Evolutionary conservation across 2,888 invertebrate genomes (phyloP).

Genomic region (Lasioglossum lativentre): DNA sequence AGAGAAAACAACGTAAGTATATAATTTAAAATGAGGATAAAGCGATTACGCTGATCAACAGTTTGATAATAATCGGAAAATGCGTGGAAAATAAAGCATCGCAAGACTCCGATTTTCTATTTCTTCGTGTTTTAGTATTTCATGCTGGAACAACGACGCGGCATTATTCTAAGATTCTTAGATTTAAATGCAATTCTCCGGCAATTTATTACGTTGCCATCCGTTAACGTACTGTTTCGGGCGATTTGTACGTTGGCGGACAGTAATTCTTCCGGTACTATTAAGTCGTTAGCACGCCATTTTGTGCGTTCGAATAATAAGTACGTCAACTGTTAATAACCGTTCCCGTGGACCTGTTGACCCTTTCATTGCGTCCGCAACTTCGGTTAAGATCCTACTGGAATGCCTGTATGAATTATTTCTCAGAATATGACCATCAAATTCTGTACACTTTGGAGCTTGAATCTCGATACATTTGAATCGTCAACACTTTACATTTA

Average conservation of each 20-base stretch:
- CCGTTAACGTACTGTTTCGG: background rate
- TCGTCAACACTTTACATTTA: no score
- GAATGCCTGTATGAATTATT: background rate
- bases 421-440: no score
- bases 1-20: no score
- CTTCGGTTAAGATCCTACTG: background rate
- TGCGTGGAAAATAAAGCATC: no score
- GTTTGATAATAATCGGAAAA: no score
- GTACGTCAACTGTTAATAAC: constrained; percentile 27
- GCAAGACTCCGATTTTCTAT: background rate
- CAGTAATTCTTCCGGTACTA: constrained; percentile 28
- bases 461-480: no score
- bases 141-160: background rate
- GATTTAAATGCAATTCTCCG: background rate
- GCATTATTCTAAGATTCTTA: background rate
- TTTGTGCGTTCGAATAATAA: constrained; percentile 7
- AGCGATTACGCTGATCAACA: no score
- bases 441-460: no score
- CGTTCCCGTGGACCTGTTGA: background rate
- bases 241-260: background rate
- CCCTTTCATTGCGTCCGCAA: background rate
- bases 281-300: constrained; percentile 42
- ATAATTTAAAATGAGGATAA: no score
- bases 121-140: background rate
- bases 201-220: background rate